Evolutionary conservation across 1,140 invertebrate species (phyloP), one percentile per base, ranked within the genome.

Genomic region (Drosophila trapezifrons): DNA sequence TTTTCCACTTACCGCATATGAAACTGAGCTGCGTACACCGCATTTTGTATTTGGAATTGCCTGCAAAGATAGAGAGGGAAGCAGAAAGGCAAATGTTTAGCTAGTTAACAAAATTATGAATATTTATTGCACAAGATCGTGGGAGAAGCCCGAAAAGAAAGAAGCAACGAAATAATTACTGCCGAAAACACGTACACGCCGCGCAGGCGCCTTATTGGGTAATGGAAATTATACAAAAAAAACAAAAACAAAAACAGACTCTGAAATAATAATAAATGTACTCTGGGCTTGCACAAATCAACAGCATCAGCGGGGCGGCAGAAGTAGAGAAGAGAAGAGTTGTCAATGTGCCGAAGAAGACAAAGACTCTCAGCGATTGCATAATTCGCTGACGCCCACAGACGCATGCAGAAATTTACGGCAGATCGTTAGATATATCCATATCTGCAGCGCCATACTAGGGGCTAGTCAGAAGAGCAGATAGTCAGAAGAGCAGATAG

Each of bases 91-190:
- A 42, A 73, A 52, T 46, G 37, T 51, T 78, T 76, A 74, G 69
- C 69, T 75, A 69, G 60, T 81, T 78, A 81, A 59, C 52, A 74
- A 84, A 85, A 86, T 74, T 80, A 86, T 86, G 69, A 85, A 87
- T 87, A 87, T 87, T 86, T 86, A 87, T 87, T 87, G 47, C 83
- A 56, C 51, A 66, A 87, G 51, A 65, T 67, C 79, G 82, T 82
- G 79, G 74, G 82, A 71, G 69, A 86, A 64, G 78, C 47, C 82
- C 17, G 58, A 67, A 45, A 20, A 59, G 60, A 40, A 38, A 55
- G 52, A 63, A 70, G 47, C 51, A 64, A 63, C 54, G 59, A 69
- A 70, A 76, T 77, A 77, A 77, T 77, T 77, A 56, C 59, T 69
- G 47, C 42, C 54, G 35, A 70, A 80, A 77, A 78, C 64, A 78